phyloP scores from a whole-genome alignment of 2,888 invertebrate genomes.

The Sialis fuliginosa region DNA sequence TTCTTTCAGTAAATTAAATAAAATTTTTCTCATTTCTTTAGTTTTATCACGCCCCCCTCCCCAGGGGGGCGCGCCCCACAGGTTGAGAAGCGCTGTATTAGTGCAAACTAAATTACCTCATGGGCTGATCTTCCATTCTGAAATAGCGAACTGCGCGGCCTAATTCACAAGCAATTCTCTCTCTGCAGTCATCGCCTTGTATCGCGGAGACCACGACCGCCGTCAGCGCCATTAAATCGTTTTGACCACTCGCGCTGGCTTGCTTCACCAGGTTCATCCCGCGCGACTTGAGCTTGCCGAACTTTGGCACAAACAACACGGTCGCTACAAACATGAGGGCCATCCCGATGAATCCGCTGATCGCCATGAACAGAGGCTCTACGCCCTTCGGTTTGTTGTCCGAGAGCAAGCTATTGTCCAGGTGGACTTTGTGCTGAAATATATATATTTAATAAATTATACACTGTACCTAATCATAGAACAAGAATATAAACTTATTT shows the following conservation, averaged over 20 bases:
- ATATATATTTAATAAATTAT: background rate
- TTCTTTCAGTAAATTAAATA: too few species aligned
- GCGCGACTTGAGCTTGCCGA: constrained; percentile 18
- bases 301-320: constrained; percentile 29
- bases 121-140: constrained; percentile 14
- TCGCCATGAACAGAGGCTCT: constrained; percentile 35
- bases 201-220: constrained; percentile 25
- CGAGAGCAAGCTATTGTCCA: constrained; percentile 12
- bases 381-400: constrained; percentile 23
- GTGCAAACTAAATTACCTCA: constrained; percentile 16
- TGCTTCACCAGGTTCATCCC: constrained; percentile 15
- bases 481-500: too few species aligned
- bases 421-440: constrained; percentile 1
- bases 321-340: constrained; percentile 33
- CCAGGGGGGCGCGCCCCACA: too few species aligned
- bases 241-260: constrained; percentile 10
- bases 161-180: constrained; percentile 27
- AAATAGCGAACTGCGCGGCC: constrained; percentile 21
- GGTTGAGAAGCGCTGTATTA: too few species aligned
- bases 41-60: too few species aligned
- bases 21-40: too few species aligned
- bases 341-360: constrained; percentile 36
- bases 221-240: constrained; percentile 22
- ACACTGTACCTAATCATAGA: too few species aligned
- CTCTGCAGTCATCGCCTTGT: constrained; percentile 27